Base-by-base conservation (phyloP, 1,140 invertebrate species). In the Cephus cinctus region DNA sequence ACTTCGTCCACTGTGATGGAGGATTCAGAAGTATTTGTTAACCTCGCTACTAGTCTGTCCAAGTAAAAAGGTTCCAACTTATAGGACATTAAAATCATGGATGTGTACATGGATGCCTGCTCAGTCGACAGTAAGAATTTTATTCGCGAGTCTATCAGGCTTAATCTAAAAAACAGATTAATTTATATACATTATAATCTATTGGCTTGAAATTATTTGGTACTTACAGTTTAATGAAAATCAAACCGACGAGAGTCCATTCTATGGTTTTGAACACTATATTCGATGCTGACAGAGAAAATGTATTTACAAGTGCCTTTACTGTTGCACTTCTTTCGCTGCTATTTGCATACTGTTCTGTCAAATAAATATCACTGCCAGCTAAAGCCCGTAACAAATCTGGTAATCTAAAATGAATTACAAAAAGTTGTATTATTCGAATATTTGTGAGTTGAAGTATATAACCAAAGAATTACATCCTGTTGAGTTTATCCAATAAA, bases 171-270 rank as follows among this genome's bases (percentile, higher is more conserved):
- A 43, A 22, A 50, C 44, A 36, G 44, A 41, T 43, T 54, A 19
- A 43, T 43, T 48, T 14, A 42, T 22, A 22, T 44, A 50, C 21
- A 20, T 40, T 51, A 11, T 43, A 18, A 25, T 38, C 30, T 15
- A n/a, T n/a, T n/a, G n/a, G n/a, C n/a, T 15, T 14, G 2, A 3
- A 46, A 46, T 41, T 16, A 23, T 23, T 31, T 47, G 34, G 32
- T 49, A 65, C 73, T 69, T 65, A 78, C 76, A 79, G 61, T 64
- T 75, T 76, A 11, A 78, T 69, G 4, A 78, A 61, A 14, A 79
- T 48, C 0, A 80, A 57, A 27, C 67, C 67, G 20, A 78, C 63
- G 3, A 80, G 57, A 57, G 65, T 77, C 72, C 73, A 77, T 54
- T 80, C 76, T 5, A 63, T 54, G 25, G 67, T 71, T 58, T 71